Evolutionary conservation across 2,888 invertebrate genomes (phyloP).

Genomic region (Drosophila stalkeri): DNA sequence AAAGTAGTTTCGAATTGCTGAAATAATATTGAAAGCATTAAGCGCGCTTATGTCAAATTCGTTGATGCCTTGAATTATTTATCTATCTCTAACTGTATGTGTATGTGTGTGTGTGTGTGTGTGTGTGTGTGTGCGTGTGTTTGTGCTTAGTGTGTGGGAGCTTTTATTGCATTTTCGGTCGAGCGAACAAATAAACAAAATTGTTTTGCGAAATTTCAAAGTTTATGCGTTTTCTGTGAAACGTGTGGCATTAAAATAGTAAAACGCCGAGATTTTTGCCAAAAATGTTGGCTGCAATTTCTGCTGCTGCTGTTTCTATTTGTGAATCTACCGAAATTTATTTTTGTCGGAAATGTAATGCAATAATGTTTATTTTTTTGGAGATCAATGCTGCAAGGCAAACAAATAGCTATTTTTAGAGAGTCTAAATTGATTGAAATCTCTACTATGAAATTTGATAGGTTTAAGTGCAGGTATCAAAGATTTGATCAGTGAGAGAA

Average conservation of each 20-base stretch:
- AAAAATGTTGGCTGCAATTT: conserved; percentile 40
- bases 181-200: conserved; percentile 59
- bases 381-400: conserved; percentile 41
- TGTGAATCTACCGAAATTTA: conserved; percentile 26
- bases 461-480: background rate
- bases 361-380: conserved; percentile 43
- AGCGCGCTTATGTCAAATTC: conserved; percentile 12
- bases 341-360: conserved; percentile 53
- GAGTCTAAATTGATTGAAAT: conserved; percentile 2
- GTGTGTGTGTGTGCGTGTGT: background rate
- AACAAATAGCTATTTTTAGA: conserved; percentile 38
- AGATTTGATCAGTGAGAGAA: background rate
- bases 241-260: conserved; percentile 58
- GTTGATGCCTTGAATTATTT: conserved; percentile 5
- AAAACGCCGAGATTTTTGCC: conserved; percentile 26
- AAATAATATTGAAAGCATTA: background rate
- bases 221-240: conserved; percentile 58
- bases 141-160: conserved; percentile 28
- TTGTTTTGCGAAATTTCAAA: conserved; percentile 46
- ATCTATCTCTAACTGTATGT: conserved; percentile 14
- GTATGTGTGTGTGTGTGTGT: conserved; percentile 6
- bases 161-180: conserved; percentile 62
- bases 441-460: conserved; percentile 29
- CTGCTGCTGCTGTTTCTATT: conserved; percentile 28
- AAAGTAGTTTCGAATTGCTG: background rate